Evolutionary conservation across 2,113 vertebrate genomes (phyloP).

Genomic region (Azemiops feae): DNA sequence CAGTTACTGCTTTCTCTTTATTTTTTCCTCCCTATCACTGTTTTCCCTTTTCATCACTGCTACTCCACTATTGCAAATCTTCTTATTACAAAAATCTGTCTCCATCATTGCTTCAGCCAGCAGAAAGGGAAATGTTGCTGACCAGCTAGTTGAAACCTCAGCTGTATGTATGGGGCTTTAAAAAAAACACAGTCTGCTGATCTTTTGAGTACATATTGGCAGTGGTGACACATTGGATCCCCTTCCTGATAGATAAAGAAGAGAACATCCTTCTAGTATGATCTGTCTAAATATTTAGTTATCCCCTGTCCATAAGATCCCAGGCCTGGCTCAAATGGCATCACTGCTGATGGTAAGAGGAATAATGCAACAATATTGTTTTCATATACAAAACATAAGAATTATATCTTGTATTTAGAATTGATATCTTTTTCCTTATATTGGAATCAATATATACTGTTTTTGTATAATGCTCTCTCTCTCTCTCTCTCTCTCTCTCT

Average conservation of each 20-base stretch:
- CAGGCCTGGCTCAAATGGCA: background rate
- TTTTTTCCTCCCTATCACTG: background rate
- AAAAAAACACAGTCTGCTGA: background rate
- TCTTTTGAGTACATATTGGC: background rate
- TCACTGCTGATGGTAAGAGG: background rate
- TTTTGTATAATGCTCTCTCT: background rate
- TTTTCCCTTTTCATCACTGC: background rate
- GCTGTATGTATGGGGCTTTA: background rate
- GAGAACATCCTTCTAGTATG: background rate
- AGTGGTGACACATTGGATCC: background rate
- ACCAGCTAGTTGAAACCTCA: background rate
- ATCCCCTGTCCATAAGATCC: background rate
- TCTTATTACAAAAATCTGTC: background rate
- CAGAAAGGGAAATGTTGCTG: background rate
- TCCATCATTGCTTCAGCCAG: background rate
- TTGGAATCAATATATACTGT: background rate
- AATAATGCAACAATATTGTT: no score
- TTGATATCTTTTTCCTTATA: background rate
- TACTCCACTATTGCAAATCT: background rate
- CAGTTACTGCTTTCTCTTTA: background rate
- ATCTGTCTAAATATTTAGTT: background rate
- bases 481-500: background rate
- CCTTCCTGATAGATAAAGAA: background rate
- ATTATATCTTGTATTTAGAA: background rate
- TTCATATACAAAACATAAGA: background rate